A percentile compares a stretch with the other conserved stretches of the same genome.
These are phyloP conservation scores for Avahi laniger DNA, from an alignment of 2,797 vertebrate species.

Conservation along the genomic window DNA sequence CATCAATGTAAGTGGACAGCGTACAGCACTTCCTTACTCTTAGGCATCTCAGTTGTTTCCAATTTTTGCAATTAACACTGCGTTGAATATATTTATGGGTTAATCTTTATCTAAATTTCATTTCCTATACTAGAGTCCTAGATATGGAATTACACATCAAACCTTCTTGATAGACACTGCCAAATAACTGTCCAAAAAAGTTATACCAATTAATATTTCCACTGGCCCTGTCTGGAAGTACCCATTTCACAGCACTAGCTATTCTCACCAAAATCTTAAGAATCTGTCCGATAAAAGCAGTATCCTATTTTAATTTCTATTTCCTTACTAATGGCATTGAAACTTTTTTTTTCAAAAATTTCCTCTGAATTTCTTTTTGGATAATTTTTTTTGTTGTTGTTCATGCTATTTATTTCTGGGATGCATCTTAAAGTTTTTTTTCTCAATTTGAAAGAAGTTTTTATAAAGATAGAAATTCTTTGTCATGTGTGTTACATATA, in stretches of 20 bases:
- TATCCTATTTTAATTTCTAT: neutral
- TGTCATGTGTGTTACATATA: neutral
- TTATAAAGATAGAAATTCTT: neutral
- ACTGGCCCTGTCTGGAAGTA: neutral
- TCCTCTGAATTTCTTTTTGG: neutral
- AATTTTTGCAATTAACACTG: neutral
- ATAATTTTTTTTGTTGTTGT: neutral
- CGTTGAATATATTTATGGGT: neutral
- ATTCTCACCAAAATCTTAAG: neutral
- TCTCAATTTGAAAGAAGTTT: neutral
- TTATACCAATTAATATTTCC: neutral
- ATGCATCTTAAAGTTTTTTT: neutral
- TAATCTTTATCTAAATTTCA: constrained; percentile 13
- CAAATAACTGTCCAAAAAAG: neutral
- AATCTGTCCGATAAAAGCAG: neutral
- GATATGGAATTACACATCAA: neutral
- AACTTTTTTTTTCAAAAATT: neutral
- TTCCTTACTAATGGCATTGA: neutral
- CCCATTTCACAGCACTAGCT: neutral
- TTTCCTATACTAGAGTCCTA: neutral
- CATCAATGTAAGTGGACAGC: neutral
- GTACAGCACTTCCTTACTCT: neutral
- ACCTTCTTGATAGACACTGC: neutral
- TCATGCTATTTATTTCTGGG: neutral
- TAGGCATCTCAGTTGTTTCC: neutral